Conservation (phyloP, 2,888 invertebrate species). For the Luperina testacea region DNA sequence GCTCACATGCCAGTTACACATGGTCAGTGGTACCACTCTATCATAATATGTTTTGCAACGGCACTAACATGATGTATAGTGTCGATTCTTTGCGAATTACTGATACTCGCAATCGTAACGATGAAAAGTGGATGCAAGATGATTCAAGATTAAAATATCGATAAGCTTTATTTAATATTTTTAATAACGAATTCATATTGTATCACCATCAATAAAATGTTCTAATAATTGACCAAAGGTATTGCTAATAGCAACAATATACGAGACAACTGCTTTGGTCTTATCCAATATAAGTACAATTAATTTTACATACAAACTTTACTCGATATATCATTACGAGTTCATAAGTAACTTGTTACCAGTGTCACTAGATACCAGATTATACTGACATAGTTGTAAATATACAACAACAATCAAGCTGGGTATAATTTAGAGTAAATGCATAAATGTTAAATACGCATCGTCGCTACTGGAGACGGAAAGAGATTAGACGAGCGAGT, state of each 20-base stretch:
- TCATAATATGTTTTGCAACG: constrained; percentile 10
- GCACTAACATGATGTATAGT: constrained; percentile 22
- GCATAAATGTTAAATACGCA: constrained; percentile 75
- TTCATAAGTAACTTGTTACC: constrained; percentile 74
- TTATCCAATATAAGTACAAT: constrained; percentile 85
- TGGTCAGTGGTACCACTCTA: constrained; percentile 31
- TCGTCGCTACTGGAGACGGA: constrained; percentile 78
- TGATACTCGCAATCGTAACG: constrained; percentile 40
- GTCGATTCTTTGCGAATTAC: constrained; percentile 25
- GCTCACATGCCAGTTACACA: constrained; percentile 54
- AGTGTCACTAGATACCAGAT: constrained; percentile 72
- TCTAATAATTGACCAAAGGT: constrained; percentile 90
- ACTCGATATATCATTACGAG: constrained; percentile 72
- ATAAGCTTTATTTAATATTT: constrained; percentile 78
- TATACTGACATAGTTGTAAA: constrained; percentile 76
- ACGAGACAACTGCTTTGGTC: constrained; percentile 86
- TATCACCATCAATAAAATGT: constrained; percentile 84
- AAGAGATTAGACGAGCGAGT: constrained; percentile 71
- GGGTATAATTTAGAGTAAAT: constrained; percentile 81
- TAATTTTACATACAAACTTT: constrained; percentile 79
- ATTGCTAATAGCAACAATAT: constrained; percentile 87
- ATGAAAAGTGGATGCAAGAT: constrained; percentile 62
- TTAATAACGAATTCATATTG: constrained; percentile 82
- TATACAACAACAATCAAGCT: constrained; percentile 81
- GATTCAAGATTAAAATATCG: constrained; percentile 79